These are phyloP conservation scores for Mastomys coucha DNA, from an alignment of 2,113 vertebrate species.

Conservation along the genomic window DNA sequence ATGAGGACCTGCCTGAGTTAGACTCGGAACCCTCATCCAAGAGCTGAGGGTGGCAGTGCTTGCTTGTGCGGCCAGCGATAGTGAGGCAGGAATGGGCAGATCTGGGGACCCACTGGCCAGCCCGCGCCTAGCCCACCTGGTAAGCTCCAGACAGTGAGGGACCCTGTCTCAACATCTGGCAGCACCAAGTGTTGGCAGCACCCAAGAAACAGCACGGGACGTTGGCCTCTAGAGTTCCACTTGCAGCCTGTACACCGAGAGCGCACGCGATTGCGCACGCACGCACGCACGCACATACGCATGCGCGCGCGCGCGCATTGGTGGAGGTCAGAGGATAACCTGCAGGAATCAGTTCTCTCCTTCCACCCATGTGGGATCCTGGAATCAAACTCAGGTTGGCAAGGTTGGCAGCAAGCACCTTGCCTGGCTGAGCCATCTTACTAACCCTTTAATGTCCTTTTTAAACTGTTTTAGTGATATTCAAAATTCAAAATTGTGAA, in stretches of 20 bases:
- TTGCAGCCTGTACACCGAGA: too few relatives aligned
- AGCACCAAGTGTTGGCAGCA: too few relatives aligned
- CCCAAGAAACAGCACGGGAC: too few relatives aligned
- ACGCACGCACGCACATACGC: too few relatives aligned
- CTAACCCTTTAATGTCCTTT: too few relatives aligned
- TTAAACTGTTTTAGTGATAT: slow-evolving; percentile 43
- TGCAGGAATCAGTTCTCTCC: neutral
- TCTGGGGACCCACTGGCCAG: neutral
- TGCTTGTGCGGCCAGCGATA: neutral
- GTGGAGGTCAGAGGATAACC: neutral
- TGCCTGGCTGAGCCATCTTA: too few relatives aligned
- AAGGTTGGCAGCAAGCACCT: neutral
- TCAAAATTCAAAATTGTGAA: slow-evolving; percentile 12
- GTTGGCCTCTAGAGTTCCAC: too few relatives aligned
- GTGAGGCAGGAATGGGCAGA: neutral
- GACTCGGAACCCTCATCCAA: neutral
- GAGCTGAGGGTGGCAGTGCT: neutral
- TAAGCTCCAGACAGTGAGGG: neutral
- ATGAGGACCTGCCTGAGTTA: neutral
- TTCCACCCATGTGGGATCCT: neutral
- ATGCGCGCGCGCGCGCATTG: too few relatives aligned
- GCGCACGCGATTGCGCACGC: too few relatives aligned
- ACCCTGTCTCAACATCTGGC: too few relatives aligned
- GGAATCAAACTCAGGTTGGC: neutral
- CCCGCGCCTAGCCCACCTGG: neutral